Evolutionary conservation across 1,140 invertebrate species (phyloP), one percentile per base, ranked within the genome.

Genomic region (Episyrphus balteatus): DNA sequence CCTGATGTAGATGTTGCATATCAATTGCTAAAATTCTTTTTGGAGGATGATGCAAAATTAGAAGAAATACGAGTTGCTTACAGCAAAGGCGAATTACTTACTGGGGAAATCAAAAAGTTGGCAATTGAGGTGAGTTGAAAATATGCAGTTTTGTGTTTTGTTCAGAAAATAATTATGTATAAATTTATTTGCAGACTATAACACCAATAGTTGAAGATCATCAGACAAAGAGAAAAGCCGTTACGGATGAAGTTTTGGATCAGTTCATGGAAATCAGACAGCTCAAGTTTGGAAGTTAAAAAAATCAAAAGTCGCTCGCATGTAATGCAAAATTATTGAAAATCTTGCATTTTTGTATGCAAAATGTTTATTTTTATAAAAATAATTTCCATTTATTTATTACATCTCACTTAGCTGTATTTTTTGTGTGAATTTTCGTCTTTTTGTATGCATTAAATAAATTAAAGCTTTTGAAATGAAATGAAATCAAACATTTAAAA

Each of bases 1-100:
- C 96, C 94, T 66, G 87, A 92, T 54, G 79, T 99, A 5, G 97
- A 99, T 73, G 86, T 94, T 44, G 87, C 93, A 0, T 99, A 82
- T 73, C 94, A 99, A 68, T 96, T 98, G 75, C 72, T 99, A 2
- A 82, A 75, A 39, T 98, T 97, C 71, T 99, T 99, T 73, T 61
- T 98, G 40, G 92, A 98, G 51, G 92, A 98, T 73, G 95, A 98
- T 70, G 81, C 84, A 1, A 80, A 80, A 66, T 70, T 99, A 47
- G 86, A 86, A 57, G 66, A 92, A 68, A 86, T 97, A 52, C 72
- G 76, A 67, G 69, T 80, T 66, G 84, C 84, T 43, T 99, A 99
- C 62, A 80, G 85, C 32, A 88, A 81, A 57, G 96, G 96, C 26
- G 79, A 86, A 61, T 73, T 99, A 67, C 70, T 98, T 10, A 97